Base-by-base conservation (phyloP, 2,113 vertebrate species). In the Oophaga pumilio region DNA sequence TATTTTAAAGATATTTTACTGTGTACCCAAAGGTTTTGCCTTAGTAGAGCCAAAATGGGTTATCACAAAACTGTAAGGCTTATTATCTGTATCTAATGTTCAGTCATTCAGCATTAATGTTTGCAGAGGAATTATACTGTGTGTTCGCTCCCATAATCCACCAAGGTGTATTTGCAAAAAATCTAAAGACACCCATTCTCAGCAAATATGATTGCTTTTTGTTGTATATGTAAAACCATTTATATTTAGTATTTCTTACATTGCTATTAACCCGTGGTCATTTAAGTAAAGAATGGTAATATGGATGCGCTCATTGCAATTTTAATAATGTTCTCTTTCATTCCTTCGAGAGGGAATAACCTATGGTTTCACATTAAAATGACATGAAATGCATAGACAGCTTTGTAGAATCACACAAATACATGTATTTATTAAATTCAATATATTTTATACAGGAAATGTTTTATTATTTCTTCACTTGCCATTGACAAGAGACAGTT, bases 41-140 rank as follows among this genome's bases (percentile, higher is more conserved):
- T 84, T 20, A 57, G 50, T 68, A 73, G 66, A 84, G 71, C 68
- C 66, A 73, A 74, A 71, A 73, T 73, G 66, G 82, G 62, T 73
- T 74, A 84, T 73, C 68, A 84, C 66, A 84, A 71, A 84, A 84
- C 82, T 57, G 68, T 57, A 84, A 84, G 66, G 68, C 68, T 84
- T 84, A 84, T 84, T 73, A 84, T 84, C 68, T 84, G 82, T 74
- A 84, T 73, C 82, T 84, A 84, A 84, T 84, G 82, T 84, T 74
- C 80, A 84, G 66, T 84, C 82, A 73, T 73, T 74, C 68, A 74
- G 68, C 66, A 84, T 57, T 71, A 73, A 56, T 84, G 82, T 84
- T 84, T 84, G 66, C 28, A 10, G n/a, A 73, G 82, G 82, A 84
- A 84, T 84, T 84, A 73, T 73, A 57, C 82, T 73, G 17, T 84